A percentile compares a stretch with the other conserved stretches of the same genome.
These are phyloP conservation scores for Mesorhabditis spiculigera DNA, from an alignment of 2,888 invertebrate species.

Conservation along the genomic window DNA sequence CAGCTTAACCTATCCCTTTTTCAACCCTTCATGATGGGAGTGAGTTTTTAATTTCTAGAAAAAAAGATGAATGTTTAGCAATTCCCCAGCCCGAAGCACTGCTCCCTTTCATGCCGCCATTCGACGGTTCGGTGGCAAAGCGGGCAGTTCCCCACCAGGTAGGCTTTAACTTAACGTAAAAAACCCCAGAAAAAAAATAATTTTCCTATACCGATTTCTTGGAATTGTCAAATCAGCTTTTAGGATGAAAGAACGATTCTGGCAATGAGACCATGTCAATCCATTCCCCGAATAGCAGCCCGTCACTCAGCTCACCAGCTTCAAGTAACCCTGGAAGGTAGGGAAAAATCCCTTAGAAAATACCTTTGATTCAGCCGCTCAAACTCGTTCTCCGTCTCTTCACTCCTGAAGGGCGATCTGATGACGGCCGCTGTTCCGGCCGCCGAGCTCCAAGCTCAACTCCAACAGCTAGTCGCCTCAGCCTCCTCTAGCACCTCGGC, in stretches of 20 bases:
- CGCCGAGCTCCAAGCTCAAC: not conserved
- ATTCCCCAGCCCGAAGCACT: not conserved
- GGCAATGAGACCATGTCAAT: not conserved
- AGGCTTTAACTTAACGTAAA: not conserved
- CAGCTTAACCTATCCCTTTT: not conserved
- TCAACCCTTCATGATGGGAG: not conserved
- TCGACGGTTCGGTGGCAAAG: not conserved
- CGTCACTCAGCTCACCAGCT: constrained; percentile 3
- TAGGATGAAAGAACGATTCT: not conserved
- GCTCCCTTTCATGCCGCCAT: not conserved
- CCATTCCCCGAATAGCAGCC: not conserved
- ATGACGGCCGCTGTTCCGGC: not conserved
- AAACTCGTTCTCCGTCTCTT: constrained; percentile 19
- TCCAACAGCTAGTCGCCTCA: constrained; percentile 3
- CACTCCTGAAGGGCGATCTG: constrained; percentile 10
- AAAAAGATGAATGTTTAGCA: not conserved
- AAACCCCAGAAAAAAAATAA: too few species aligned
- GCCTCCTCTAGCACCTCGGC: not conserved
- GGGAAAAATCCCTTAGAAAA: not conserved
- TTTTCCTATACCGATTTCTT: too few species aligned
- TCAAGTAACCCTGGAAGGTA: not conserved
- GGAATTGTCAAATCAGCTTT: not conserved
- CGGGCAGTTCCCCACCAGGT: not conserved
- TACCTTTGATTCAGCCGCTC: constrained; percentile 8
- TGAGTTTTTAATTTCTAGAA: not conserved